phyloP scores from a whole-genome alignment of 1,140 invertebrate species.

The Cheumatopsyche charites region DNA sequence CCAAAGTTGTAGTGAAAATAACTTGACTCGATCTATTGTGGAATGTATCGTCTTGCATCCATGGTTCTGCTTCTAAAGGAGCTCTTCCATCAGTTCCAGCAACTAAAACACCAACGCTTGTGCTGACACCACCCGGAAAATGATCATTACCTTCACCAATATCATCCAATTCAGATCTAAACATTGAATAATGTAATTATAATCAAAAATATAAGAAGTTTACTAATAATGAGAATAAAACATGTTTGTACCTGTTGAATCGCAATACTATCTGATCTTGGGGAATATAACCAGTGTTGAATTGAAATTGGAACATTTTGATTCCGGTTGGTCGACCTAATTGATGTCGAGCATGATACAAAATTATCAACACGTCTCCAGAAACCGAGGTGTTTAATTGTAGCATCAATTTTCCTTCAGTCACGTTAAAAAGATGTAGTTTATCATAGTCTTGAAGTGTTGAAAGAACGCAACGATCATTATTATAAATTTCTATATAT shows the following conservation, averaged over 20 bases:
- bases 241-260: slow-evolving; percentile 78
- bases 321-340: slow-evolving; percentile 84
- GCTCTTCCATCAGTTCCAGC: slow-evolving; percentile 69
- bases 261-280: slow-evolving; percentile 74
- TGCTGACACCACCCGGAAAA: slow-evolving; percentile 77
- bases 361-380: slow-evolving; percentile 82
- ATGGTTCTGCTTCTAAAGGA: slow-evolving; percentile 72
- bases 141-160: slow-evolving; percentile 79
- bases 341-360: slow-evolving; percentile 87
- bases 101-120: slow-evolving; percentile 76
- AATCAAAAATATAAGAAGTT: too few species aligned
- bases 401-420: slow-evolving; percentile 70
- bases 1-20: slow-evolving; percentile 80
- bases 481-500: slow-evolving; percentile 90
- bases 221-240: too few species aligned
- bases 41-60: slow-evolving; percentile 67
- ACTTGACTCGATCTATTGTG: slow-evolving; percentile 62
- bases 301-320: slow-evolving; percentile 86
- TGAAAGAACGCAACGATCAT: slow-evolving; percentile 81
- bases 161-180: slow-evolving; percentile 78
- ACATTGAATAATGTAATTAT: slow-evolving; percentile 1
- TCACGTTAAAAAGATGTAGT: slow-evolving; percentile 79
- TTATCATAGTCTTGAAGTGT: slow-evolving; percentile 89
- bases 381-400: slow-evolving; percentile 64
- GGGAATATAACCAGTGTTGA: slow-evolving; percentile 86